A percentile compares a stretch with the other conserved stretches of the same genome.
These are phyloP conservation scores for Xestobium rufovillosum DNA, from an alignment of 2,888 invertebrate genomes.

Conservation along the genomic window DNA sequence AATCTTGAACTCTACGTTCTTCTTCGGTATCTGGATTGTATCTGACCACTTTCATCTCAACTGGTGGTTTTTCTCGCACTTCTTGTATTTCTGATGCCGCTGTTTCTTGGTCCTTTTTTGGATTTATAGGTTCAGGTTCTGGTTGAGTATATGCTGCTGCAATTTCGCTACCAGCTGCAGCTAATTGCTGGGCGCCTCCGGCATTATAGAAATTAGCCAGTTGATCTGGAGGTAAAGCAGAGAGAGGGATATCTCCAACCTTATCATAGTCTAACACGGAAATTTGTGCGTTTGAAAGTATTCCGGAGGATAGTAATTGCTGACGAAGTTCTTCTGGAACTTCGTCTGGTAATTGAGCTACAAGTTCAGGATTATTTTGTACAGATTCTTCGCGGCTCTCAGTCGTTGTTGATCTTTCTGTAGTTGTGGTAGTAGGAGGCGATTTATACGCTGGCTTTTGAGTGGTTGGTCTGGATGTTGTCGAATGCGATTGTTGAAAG, in stretches of 20 bases:
- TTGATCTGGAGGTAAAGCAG: slow-evolving; percentile 77
- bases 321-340: slow-evolving; percentile 80
- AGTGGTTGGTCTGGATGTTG: slow-evolving; percentile 14
- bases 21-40: slow-evolving; percentile 69
- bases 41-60: slow-evolving; percentile 80
- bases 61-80: slow-evolving; percentile 47
- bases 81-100: slow-evolving; percentile 50
- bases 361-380: slow-evolving; percentile 50
- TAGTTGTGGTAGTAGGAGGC: slow-evolving; percentile 45
- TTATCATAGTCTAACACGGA: slow-evolving; percentile 83
- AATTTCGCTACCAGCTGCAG: slow-evolving; percentile 49
- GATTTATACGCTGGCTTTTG: slow-evolving; percentile 44
- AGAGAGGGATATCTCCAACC: slow-evolving; percentile 76
- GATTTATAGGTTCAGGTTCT: slow-evolving; percentile 27
- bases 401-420: slow-evolving; percentile 41
- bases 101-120: slow-evolving; percentile 47
- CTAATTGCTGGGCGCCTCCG: slow-evolving; percentile 69
- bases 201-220: slow-evolving; percentile 78
- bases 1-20: slow-evolving; percentile 62
- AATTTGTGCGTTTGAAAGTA: slow-evolving; percentile 79
- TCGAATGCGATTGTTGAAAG: slow-evolving; percentile 16
- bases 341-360: slow-evolving; percentile 68
- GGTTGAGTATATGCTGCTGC: not conserved
- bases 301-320: slow-evolving; percentile 76
- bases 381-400: slow-evolving; percentile 46